Evolutionary conservation across 2,113 vertebrate genomes (phyloP), one percentile per base, ranked within the genome.

Genomic region (Papio anubis): DNA sequence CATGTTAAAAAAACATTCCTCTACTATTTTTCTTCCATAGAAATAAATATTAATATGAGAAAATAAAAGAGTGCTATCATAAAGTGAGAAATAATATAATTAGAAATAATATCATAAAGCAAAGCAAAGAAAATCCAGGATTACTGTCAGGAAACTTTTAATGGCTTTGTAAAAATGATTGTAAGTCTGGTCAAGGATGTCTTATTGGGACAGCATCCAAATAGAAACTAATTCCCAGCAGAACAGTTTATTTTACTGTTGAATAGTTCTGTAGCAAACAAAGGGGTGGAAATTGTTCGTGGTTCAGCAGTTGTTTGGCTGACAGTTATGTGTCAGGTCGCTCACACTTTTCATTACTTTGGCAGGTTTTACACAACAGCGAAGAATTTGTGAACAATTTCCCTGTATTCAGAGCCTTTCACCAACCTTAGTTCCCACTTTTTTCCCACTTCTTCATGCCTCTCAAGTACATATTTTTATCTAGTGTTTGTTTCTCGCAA

Each of bases 221-320:
- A 96, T 32, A 70, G 95, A 57, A 96, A 70, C 68, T 92, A 88
- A 96, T 94, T 92, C 83, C 89, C 76, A n/a, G 45, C 21, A 59
- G 68, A 94, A 20, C n/a, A 64, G 66, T 96, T 93, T 93, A 57
- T 94, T 97, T 97, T 96, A 72, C 93, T 94, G 86, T 68, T 96
- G 89, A 93, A 78, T 52, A 45, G 59, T 90, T 97, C 86, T 72
- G 25, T 23, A 92, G 86, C 80, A 81, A 70, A 82, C 88, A 88
- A 52, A 83, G 30, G 66, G 20, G 32, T 94, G 38, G 45, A 84
- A 92, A 90, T 93, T 48, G 38, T 32, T 94, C 70, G 64, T 68
- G 80, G 90, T 75, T 92, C 82, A 61, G 87, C 12, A 17, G 45
- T 88, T 92, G 66, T 86, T 92, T 78, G 50, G n/a, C 59, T 96